Conservation (phyloP, 2,113 vertebrate genomes). For the Clarias gariepinus region DNA sequence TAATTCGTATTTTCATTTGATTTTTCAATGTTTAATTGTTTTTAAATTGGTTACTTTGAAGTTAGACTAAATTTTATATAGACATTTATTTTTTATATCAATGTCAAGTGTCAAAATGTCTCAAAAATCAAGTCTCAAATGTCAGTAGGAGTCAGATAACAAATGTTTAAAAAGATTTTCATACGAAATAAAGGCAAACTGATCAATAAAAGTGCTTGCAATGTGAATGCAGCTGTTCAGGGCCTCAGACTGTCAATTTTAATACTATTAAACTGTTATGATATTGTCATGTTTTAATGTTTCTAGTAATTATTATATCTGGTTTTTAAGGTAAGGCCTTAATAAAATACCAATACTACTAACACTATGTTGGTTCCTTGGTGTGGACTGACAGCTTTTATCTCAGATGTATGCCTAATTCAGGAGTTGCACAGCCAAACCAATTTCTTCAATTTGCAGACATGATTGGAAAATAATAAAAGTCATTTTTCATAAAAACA, state of each 20-base stretch:
- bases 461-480: constrained; percentile 14
- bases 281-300: not conserved
- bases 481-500: constrained; percentile 18
- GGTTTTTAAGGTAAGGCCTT: not conserved
- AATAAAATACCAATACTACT: not conserved
- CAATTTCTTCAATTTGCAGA: constrained; percentile 25
- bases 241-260: not conserved
- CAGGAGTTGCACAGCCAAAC: constrained; percentile 33
- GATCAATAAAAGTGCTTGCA: not conserved
- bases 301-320: not conserved
- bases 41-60: not conserved
- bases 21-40: not conserved
- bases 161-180: not conserved
- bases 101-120: too few relatives aligned
- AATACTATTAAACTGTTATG: not conserved
- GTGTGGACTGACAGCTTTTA: not conserved
- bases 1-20: constrained; percentile 15
- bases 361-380: not conserved
- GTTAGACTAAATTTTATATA: not conserved
- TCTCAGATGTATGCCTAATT: constrained; percentile 28
- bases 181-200: constrained; percentile 3
- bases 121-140: too few relatives aligned
- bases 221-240: constrained; percentile 34
- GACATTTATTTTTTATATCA: not conserved
- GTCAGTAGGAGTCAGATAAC: not conserved